Base-by-base conservation (phyloP, 2,113 vertebrate genomes). In the Hippocampus barbouri region DNA sequence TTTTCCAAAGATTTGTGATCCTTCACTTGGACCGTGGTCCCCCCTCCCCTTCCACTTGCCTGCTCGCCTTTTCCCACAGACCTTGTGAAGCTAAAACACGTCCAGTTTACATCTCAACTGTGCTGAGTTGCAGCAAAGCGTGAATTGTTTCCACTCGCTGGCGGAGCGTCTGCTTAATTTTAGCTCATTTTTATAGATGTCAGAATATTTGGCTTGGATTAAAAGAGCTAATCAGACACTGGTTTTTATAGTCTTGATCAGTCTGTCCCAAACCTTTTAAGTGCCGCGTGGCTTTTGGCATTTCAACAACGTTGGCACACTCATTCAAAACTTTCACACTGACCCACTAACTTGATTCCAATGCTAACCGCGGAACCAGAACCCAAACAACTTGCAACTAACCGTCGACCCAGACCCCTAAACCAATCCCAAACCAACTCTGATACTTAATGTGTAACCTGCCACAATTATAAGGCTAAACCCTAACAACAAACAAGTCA, bases 51-150 rank as follows among this genome's bases (percentile, higher is more conserved):
- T 18, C 61, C 38, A 5, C 68, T 82, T 69, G 73, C 67, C 56
- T 69, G 70, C 75, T 68, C 38, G 68, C 66, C 79, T 66, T 74
- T 80, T 79, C 72, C 76, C 86, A 84, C 85, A 71, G 30, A 73
- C 72, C 72, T 71, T 69, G 73, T 75, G 62, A 64, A 85, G 80
- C 75, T 76, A 79, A 85, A 78, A 85, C 86, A 83, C 65, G 74
- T 86, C 77, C 85, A 78, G 80, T 85, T 86, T 83, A 83, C 81
- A 82, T 79, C 88, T 45, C 53, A 56, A 18, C n/a, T 71, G 66
- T 79, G 30, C 59, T 64, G 21, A 74, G 68, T 70, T 77, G 70
- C 64, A 79, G 49, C 70, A 71, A 74, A 66, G 68, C 81, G 65
- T 75, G 64, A 85, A 75, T 78, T 66, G 59, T 77, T 43, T 77